Evolutionary conservation across 2,888 invertebrate species (phyloP).

Genomic region (Dasypogon diadema): DNA sequence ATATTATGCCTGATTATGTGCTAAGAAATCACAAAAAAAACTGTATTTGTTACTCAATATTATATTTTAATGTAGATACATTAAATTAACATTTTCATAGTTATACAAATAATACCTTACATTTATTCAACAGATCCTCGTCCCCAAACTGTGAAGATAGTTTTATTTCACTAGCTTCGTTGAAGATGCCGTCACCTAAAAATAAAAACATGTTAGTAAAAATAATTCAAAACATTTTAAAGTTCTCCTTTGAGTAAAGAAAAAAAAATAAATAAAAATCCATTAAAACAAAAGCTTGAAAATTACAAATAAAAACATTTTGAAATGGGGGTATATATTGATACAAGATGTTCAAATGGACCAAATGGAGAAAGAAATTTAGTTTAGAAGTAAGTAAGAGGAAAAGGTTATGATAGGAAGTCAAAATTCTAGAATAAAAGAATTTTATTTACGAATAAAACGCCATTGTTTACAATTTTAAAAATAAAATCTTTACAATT

Average conservation of each 20-base stretch:
- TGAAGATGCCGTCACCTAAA: slow-evolving; percentile 43
- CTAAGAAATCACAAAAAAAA: no score
- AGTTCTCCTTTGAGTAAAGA: neutral
- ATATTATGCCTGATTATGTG: no score
- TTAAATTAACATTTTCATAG: neutral
- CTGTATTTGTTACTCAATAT: no score
- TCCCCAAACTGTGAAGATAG: neutral
- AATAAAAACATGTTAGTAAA: slow-evolving; percentile 47
- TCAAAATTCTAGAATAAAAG: slow-evolving; percentile 38
- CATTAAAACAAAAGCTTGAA: neutral
- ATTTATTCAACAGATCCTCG: neutral
- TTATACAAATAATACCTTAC: neutral
- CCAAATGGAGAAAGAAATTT: slow-evolving; percentile 17
- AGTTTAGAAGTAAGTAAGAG: slow-evolving; percentile 14
- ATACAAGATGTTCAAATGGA: slow-evolving; percentile 4
- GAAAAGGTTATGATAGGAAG: neutral
- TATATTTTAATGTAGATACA: neutral
- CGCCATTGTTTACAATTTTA: slow-evolving; percentile 54
- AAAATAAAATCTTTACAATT: slow-evolving; percentile 53
- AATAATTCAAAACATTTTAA: neutral
- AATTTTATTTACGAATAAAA: slow-evolving; percentile 52
- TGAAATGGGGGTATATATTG: neutral
- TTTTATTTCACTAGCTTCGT: neutral
- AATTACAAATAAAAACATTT: neutral
- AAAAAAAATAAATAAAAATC: neutral